Evolutionary conservation across 2,797 vertebrate species (phyloP).

Genomic region (Lutjanus argentimaculatus): DNA sequence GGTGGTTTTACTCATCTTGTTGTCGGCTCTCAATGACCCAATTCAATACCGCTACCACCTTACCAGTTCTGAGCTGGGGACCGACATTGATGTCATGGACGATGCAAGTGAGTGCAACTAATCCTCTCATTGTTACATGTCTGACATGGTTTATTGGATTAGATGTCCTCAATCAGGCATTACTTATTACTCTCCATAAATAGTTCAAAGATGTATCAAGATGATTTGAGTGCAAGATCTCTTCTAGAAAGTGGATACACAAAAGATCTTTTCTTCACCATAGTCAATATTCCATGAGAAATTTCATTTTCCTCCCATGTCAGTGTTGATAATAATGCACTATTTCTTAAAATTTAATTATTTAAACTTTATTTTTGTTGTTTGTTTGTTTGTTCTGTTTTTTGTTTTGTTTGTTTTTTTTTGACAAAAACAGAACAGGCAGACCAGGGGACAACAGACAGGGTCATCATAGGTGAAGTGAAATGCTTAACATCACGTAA

Average conservation of each 20-base stretch:
- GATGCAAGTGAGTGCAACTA: conserved; percentile 93
- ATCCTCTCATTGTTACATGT: conserved; percentile 12
- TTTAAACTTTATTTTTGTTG: too few relatives aligned
- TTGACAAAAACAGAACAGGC: too few relatives aligned
- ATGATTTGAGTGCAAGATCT: too few relatives aligned
- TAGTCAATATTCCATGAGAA: not conserved
- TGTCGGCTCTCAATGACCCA: conserved; percentile 94
- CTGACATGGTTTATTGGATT: not conserved
- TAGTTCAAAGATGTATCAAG: not conserved
- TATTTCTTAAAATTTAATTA: not conserved
- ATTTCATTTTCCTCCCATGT: not conserved
- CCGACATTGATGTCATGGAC: conserved; percentile 96
- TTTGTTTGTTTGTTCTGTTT: too few relatives aligned
- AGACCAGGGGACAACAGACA: too few relatives aligned
- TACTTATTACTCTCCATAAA: not conserved
- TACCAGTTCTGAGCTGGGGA: conserved; percentile 91
- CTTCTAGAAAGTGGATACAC: too few relatives aligned
- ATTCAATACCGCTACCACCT: conserved; percentile 93
- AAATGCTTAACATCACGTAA: too few relatives aligned
- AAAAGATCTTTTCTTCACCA: not conserved
- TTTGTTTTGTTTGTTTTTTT: too few relatives aligned
- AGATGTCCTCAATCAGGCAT: not conserved
- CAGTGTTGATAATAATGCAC: not conserved
- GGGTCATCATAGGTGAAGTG: too few relatives aligned
- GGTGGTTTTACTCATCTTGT: conserved; percentile 93